Evolutionary conservation across 2,797 vertebrate species (phyloP), one percentile per base, ranked within the genome.

Genomic region (Tympanoctomys barrerae): DNA sequence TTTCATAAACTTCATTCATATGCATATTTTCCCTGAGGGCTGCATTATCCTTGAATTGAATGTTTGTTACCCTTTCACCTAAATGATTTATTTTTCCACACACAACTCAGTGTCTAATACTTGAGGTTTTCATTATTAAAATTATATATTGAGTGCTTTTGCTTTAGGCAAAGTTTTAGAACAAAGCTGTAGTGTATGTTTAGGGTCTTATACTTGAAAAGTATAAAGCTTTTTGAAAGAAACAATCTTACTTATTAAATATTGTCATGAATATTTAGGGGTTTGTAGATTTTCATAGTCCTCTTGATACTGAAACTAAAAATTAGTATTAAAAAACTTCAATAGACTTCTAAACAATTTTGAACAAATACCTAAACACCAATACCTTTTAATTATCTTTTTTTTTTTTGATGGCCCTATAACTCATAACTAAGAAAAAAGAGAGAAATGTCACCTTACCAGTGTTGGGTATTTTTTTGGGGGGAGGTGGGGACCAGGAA

Each of bases 81-180:
- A 96, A 97, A 96, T 97, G 91, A 95, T 97, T 98, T 96, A 89
- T 96, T 96, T 95, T 80, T n/a, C 82, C 83, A 90, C 68, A 73
- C 73, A 90, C 66, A 97, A 54, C 90, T 97, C 98, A 68, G 91
- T 97, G 98, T 98, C 94, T 98, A 96, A 97, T 98, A 97, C 89
- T 98, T 98, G 71, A 93, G 68, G 86, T 97, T 98, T 98, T 98
- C 96, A 95, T 98, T 98, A 97, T 98, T 98, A 97, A 97, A 98
- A 96, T 98, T 98, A 49, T 97, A 94, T 93, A 97, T 95, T 97
- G 97, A 98, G 71, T 98, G 62, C 61, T 97, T 90, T 98, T 98
- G 97, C 97, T 97, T 97, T 98, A 97, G 97, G 96, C 97, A 97
- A 87, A 97, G 93, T 95, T 92, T 94, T 97, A 96, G 94, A 97